phyloP scores from a whole-genome alignment of 23 tunicate genomes.

The Trididemnum nubilum region DNA sequence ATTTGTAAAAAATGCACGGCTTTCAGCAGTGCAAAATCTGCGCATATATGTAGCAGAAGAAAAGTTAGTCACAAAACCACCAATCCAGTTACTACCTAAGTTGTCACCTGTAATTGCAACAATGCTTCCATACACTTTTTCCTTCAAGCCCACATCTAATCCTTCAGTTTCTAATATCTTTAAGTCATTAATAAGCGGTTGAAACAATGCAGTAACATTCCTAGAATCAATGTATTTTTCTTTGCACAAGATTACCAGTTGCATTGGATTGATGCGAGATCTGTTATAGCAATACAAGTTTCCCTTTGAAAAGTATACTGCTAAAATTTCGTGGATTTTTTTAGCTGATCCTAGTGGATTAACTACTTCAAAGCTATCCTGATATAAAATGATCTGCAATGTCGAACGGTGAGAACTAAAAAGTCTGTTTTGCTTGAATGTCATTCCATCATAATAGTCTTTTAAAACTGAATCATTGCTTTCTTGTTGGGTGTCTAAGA shows the following conservation, averaged over 20 bases:
- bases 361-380: conserved; percentile 26
- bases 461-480: not conserved
- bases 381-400: not conserved
- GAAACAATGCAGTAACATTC: not conserved
- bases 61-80: conserved; percentile 57
- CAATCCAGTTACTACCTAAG: conserved; percentile 38
- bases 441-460: not conserved
- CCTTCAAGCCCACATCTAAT: conserved; percentile 38
- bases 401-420: not conserved
- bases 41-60: conserved; percentile 22
- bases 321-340: conserved; percentile 28
- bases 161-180: conserved; percentile 45
- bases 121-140: not conserved
- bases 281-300: conserved; percentile 24
- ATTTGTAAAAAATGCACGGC: not conserved
- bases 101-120: conserved; percentile 35
- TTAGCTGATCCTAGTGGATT: conserved; percentile 32
- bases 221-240: not conserved
- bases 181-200: conserved; percentile 31
- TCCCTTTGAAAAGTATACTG: conserved; percentile 27
- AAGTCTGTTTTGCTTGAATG: not conserved
- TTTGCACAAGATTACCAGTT: conserved; percentile 45
- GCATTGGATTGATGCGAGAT: conserved; percentile 20
- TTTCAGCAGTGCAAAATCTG: conserved; percentile 15
- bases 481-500: not conserved